phyloP scores from a whole-genome alignment of 2,888 invertebrate species.

The Mesorhabditis belari region DNA sequence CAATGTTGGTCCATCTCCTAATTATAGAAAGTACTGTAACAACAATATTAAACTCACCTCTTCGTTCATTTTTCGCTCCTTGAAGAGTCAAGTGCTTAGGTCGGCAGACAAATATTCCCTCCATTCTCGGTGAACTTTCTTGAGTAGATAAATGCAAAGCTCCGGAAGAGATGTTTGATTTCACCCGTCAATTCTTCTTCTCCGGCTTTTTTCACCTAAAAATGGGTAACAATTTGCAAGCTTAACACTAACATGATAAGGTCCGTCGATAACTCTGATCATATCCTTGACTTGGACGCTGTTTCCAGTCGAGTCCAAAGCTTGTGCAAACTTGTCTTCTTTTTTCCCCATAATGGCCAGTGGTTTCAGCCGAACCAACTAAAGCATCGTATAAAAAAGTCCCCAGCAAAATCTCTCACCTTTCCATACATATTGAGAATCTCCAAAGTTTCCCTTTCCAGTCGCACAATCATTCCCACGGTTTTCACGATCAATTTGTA shows the following conservation, averaged over 20 bases:
- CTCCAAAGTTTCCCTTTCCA: constrained; percentile 94
- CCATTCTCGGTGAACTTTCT: constrained; percentile 93
- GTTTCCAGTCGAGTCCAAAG: constrained; percentile 87
- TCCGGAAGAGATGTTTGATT: constrained; percentile 90
- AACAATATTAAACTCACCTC: constrained; percentile 3
- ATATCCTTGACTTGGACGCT: constrained; percentile 82
- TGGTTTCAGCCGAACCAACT: constrained; percentile 68
- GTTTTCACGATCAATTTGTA: constrained; percentile 64
- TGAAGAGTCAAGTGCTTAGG: constrained; percentile 85
- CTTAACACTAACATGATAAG: constrained; percentile 68
- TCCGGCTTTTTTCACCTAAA: constrained; percentile 48
- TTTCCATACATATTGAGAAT: constrained; percentile 95
- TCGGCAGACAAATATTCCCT: constrained; percentile 93
- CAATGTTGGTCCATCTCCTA: constrained; percentile 7
- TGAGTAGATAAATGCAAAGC: constrained; percentile 88
- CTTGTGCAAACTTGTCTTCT: constrained; percentile 80
- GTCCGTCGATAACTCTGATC: constrained; percentile 93
- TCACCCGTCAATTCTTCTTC: constrained; percentile 64
- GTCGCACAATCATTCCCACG: constrained; percentile 90
- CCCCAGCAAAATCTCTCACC: constrained; percentile 54
- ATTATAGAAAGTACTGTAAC: too few relatives aligned
- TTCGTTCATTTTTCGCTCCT: constrained; percentile 59
- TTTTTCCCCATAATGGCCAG: constrained; percentile 78
- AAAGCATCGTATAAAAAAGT: constrained; percentile 1
- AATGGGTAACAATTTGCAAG: not conserved